These are phyloP conservation scores for Sthenelais limicola DNA, from an alignment of 2,888 invertebrate genomes.

Conservation along the genomic window DNA sequence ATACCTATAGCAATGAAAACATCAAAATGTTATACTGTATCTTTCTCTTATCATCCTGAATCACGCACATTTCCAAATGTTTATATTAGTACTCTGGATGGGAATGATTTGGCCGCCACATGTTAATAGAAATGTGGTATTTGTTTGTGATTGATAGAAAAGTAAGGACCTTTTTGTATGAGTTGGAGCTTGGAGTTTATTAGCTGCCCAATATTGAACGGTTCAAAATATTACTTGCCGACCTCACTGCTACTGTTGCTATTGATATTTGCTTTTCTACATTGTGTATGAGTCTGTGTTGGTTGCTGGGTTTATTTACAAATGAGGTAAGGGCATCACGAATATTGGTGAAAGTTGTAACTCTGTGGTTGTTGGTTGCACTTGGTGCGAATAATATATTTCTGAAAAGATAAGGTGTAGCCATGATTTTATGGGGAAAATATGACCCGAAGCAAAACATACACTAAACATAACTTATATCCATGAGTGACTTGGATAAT, in stretches of 20 bases:
- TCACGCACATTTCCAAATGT: too few species aligned
- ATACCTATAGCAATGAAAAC: too few species aligned
- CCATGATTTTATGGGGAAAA: background rate
- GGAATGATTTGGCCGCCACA: too few species aligned
- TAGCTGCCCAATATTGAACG: conserved; percentile 33
- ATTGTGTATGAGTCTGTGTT: background rate
- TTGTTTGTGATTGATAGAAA: too few species aligned
- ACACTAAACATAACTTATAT: too few species aligned
- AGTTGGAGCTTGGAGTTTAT: too few species aligned
- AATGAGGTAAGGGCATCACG: conserved; percentile 50
- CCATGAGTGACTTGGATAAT: too few species aligned
- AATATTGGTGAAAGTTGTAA: conserved; percentile 47
- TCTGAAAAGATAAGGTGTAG: conserved; percentile 43
- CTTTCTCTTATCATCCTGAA: too few species aligned
- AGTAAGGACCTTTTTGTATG: too few species aligned
- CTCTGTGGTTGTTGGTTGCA: conserved; percentile 40
- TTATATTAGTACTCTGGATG: too few species aligned
- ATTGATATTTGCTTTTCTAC: conserved; percentile 48
- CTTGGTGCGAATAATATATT: conserved; percentile 50
- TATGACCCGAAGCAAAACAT: background rate
- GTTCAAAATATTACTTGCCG: conserved; percentile 43
- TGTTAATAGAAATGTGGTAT: too few species aligned
- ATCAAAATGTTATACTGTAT: too few species aligned
- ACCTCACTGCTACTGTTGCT: conserved; percentile 47
- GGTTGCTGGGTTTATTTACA: background rate